A percentile compares a stretch with the other conserved stretches of the same genome.
Conservation (phyloP, 2,113 vertebrate genomes). For the Phoenicopterus ruber region DNA sequence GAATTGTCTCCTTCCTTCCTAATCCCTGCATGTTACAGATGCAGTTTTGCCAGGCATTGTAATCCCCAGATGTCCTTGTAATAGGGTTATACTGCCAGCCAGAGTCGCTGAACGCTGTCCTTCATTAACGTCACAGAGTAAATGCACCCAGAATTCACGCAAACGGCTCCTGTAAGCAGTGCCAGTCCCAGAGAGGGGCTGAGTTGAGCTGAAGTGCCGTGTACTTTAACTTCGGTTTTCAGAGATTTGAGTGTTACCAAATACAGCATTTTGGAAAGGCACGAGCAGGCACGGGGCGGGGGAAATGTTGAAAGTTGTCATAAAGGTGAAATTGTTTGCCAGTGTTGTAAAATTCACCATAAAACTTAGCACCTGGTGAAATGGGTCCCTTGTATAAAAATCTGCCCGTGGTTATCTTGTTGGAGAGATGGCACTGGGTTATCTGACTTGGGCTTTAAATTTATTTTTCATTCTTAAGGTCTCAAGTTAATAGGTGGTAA, state of each 20-base stretch:
- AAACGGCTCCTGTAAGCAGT: background rate
- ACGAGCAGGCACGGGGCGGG: background rate
- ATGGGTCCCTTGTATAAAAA: background rate
- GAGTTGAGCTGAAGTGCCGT: background rate
- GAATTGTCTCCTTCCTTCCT: background rate
- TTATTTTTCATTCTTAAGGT: background rate
- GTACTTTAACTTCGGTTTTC: background rate
- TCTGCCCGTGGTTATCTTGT: background rate
- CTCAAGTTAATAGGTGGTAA: background rate
- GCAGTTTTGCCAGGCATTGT: background rate
- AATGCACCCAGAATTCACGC: background rate
- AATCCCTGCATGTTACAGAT: background rate
- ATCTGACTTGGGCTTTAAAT: background rate
- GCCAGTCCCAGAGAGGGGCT: no score
- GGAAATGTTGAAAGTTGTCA: background rate
- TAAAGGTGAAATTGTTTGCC: background rate
- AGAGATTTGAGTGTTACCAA: background rate
- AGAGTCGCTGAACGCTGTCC: background rate
- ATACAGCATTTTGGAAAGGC: background rate
- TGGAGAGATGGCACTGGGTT: background rate
- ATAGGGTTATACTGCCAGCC: background rate
- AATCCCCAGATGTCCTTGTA: background rate
- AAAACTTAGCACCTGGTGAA: background rate
- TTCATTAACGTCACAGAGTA: rapidly evolving
- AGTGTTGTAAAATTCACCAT: background rate